Base-by-base conservation (phyloP, 2,113 vertebrate genomes). In the Tetrax tetrax region DNA sequence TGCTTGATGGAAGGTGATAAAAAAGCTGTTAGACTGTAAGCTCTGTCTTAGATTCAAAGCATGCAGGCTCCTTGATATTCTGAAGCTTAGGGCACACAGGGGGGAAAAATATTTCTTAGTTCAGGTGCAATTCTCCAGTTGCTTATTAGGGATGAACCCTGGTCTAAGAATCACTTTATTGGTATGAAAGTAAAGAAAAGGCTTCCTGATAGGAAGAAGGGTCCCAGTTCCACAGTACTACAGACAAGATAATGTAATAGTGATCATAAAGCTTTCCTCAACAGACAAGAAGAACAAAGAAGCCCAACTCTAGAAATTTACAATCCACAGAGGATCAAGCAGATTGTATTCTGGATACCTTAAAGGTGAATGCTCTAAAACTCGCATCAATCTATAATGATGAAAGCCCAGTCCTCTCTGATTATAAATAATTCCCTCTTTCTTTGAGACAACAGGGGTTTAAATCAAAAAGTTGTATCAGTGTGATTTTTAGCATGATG, bases 281-380 rank as follows among this genome's bases (percentile, higher is more conserved):
- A 84, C 88, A 78, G 80, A 93, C 83, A 97, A 97, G 97, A 95
- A 95, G 94, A 94, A 94, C 94, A 84, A 95, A 96, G 93, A 88
- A 96, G 91, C 48, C 90, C 90, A 95, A 93, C 90, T 98, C 97
- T 61, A 96, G 97, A 97, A 98, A 98, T 98, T 98, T 98, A 98
- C 95, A 98, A 96, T 98, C 97, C 97, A 96, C 97, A 59, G 50
- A 98, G 96, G 98, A 97, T 97, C 96, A 91, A 90, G 96, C 95
- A 96, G 95, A 96, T 97, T 97, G 94, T 70, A 93, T 98, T 98
- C 97, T 97, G 96, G 97, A 97, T 96, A 96, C 86, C 96, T 98
- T 93, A 98, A 98, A 98, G 95, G 98, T 97, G 98, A 98, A 95
- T 71, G 93, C 85, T 97, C 96, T 98, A 97, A 98, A 98, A 96